Evolutionary conservation across 1,140 invertebrate genomes (phyloP).

Genomic region (Drosophila lini): DNA sequence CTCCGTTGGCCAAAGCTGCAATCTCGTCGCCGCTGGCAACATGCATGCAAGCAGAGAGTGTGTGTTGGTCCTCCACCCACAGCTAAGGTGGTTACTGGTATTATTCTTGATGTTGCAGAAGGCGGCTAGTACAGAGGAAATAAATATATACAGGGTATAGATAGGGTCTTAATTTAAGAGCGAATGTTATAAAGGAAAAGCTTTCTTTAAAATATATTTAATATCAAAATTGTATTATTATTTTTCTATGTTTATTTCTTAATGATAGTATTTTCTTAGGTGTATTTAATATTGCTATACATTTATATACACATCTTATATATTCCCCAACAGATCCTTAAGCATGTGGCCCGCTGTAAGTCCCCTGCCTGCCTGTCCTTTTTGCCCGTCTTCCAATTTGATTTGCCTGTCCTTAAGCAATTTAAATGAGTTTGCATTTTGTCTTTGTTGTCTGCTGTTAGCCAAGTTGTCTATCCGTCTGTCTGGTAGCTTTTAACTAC

Average conservation of each 20-base stretch:
- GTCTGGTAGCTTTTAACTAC: constrained; percentile 59
- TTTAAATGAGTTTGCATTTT: constrained; percentile 75
- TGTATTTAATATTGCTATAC: background rate
- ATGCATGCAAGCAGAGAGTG: constrained; percentile 51
- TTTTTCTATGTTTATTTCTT: background rate
- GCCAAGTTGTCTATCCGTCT: constrained; percentile 18
- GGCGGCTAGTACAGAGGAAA: background rate
- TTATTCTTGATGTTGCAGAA: background rate
- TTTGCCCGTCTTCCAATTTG: constrained; percentile 60
- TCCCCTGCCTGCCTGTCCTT: constrained; percentile 42
- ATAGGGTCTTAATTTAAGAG: background rate
- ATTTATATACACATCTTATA: constrained; percentile 4
- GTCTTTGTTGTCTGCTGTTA: constrained; percentile 49
- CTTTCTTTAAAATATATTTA: too few relatives aligned
- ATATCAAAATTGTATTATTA: background rate
- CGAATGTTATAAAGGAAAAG: background rate
- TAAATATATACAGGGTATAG: background rate
- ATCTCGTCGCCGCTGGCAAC: constrained; percentile 64
- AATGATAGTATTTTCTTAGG: background rate
- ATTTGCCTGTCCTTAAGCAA: constrained; percentile 68
- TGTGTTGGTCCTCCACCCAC: constrained; percentile 52
- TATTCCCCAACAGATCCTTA: constrained; percentile 44
- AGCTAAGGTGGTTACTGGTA: constrained; percentile 7
- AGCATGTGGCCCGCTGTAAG: constrained; percentile 46
- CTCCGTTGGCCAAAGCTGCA: constrained; percentile 70